A percentile compares a stretch with the other conserved stretches of the same genome.
phyloP scores from a whole-genome alignment of 1,140 invertebrate genomes.

The Diploscapter pachys region DNA sequence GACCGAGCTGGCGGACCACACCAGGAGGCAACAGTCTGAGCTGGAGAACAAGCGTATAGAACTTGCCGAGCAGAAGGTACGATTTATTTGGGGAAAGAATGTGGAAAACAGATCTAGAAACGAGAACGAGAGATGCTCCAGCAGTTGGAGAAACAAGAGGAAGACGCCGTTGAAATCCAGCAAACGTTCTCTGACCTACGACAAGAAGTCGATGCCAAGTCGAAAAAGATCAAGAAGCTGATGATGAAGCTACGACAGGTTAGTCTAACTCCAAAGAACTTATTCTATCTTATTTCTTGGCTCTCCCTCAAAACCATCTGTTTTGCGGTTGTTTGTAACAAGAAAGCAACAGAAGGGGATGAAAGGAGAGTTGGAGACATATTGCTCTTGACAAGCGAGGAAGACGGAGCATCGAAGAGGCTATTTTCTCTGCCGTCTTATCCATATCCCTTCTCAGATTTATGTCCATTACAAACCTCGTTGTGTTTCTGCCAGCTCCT shows the following conservation, averaged over 20 bases:
- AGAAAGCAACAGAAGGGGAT: too few relatives aligned
- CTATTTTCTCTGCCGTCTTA: background rate
- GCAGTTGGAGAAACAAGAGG: conserved; percentile 79
- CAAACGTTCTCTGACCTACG: conserved; percentile 81
- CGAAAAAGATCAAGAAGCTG: conserved; percentile 76
- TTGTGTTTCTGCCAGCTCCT: too few relatives aligned
- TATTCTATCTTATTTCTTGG: too few relatives aligned
- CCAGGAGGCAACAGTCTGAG: conserved; percentile 79
- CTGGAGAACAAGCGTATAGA: conserved; percentile 75
- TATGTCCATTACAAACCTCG: too few relatives aligned
- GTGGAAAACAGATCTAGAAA: conserved; percentile 55
- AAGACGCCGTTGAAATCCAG: conserved; percentile 77
- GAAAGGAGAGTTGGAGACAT: too few relatives aligned
- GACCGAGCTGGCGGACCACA: conserved; percentile 83
- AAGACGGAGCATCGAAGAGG: background rate
- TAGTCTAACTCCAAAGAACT: background rate
- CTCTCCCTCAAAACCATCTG: too few relatives aligned
- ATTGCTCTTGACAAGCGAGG: background rate
- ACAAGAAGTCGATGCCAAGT: conserved; percentile 86
- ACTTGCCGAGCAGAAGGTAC: conserved; percentile 77
- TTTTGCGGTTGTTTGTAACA: too few relatives aligned
- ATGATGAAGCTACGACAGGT: conserved; percentile 68
- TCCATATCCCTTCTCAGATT: conserved; percentile 1
- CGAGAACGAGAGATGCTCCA: conserved; percentile 79
- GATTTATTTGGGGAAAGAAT: conserved; percentile 4